A percentile compares a stretch with the other conserved stretches of the same genome.
phyloP scores from a whole-genome alignment of 2,888 invertebrate genomes.

The Lottia gigantea region DNA sequence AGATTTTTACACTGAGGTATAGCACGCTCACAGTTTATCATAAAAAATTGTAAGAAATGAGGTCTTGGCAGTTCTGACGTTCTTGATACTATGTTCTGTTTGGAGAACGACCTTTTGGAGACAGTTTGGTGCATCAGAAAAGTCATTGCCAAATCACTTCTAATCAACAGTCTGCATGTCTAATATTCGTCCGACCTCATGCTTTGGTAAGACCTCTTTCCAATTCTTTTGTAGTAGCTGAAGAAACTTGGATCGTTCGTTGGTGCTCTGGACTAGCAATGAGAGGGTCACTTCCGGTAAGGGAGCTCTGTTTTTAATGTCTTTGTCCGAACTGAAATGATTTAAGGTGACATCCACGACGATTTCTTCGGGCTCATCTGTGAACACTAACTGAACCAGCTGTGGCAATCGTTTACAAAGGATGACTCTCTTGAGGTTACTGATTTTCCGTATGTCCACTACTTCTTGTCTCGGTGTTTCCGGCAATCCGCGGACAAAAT shows the following conservation, averaged over 20 bases:
- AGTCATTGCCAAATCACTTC: too few relatives aligned
- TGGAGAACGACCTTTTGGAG: too few relatives aligned
- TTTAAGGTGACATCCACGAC: constrained; percentile 56
- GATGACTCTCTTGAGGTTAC: constrained; percentile 52
- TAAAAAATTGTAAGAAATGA: too few relatives aligned
- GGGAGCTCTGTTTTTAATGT: constrained; percentile 37
- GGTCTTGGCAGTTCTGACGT: too few relatives aligned
- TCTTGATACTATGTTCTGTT: too few relatives aligned
- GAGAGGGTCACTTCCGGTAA: constrained; percentile 51
- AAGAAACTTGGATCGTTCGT: constrained; percentile 57
- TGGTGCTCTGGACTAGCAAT: constrained; percentile 52
- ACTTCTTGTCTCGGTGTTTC: constrained; percentile 56
- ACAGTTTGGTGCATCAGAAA: too few relatives aligned
- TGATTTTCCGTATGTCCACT: constrained; percentile 52
- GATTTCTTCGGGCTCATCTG: constrained; percentile 62
- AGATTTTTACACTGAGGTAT: too few relatives aligned
- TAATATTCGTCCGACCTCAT: constrained; percentile 35
- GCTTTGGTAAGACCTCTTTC: constrained; percentile 41
- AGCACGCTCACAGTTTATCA: too few relatives aligned
- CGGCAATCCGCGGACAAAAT: constrained; percentile 62
- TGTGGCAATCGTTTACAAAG: constrained; percentile 44
- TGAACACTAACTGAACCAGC: constrained; percentile 55
- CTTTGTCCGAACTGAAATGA: constrained; percentile 51
- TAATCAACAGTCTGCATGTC: constrained; percentile 20
- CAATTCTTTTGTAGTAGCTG: constrained; percentile 57